Evolutionary conservation across 1,140 invertebrate genomes (phyloP).

Genomic region (Cephus cinctus): DNA sequence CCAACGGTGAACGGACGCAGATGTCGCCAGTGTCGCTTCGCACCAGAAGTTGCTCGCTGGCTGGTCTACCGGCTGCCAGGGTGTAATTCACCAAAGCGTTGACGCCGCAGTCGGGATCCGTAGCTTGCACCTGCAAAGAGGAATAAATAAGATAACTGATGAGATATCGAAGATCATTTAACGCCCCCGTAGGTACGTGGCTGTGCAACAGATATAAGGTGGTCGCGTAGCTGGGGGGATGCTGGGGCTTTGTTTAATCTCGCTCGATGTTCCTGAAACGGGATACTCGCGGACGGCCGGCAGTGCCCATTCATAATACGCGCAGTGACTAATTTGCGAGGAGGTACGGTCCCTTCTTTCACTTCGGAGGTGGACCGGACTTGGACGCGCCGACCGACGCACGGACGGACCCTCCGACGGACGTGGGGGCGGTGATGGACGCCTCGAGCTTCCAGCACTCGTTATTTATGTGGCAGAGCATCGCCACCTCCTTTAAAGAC

Average conservation of each 20-base stretch:
- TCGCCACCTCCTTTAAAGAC: slow-evolving; percentile 31
- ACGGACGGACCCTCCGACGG: slow-evolving; percentile 24
- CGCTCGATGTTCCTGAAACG: slow-evolving; percentile 31
- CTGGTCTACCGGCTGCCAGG: slow-evolving; percentile 69
- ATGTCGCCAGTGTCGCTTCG: slow-evolving; percentile 84
- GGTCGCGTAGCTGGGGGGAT: background rate
- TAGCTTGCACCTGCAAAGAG: slow-evolving; percentile 82
- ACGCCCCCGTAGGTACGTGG: background rate
- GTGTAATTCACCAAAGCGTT: slow-evolving; percentile 95
- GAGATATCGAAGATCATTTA: slow-evolving; percentile 11
- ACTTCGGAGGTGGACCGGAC: slow-evolving; percentile 20
- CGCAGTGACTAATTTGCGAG: slow-evolving; percentile 43
- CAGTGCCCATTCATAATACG: slow-evolving; percentile 36
- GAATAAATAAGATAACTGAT: background rate
- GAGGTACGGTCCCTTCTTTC: slow-evolving; percentile 14
- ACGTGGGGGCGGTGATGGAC: slow-evolving; percentile 46
- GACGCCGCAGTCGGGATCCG: slow-evolving; percentile 91
- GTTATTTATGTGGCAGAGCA: slow-evolving; percentile 41
- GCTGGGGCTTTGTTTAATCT: slow-evolving; percentile 28
- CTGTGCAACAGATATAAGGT: too few relatives aligned
- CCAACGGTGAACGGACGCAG: slow-evolving; percentile 78
- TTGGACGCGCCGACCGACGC: background rate
- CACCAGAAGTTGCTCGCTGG: slow-evolving; percentile 73
- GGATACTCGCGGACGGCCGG: slow-evolving; percentile 24
- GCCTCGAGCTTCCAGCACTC: slow-evolving; percentile 35